Evolutionary conservation across 2,888 invertebrate genomes (phyloP).

Genomic region (Exocentrus adspersus): DNA sequence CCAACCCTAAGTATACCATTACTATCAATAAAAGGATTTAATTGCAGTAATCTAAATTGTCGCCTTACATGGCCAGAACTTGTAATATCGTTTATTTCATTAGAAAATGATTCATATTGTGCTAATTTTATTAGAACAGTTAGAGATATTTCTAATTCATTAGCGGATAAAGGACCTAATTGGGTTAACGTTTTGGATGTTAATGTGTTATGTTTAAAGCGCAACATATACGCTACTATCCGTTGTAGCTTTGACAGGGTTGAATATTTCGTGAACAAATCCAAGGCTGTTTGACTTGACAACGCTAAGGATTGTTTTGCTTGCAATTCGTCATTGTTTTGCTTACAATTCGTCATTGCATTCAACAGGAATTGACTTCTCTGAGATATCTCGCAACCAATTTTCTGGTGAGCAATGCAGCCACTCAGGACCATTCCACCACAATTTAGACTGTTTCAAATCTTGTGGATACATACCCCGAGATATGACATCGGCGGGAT

Average conservation of each 20-base stretch:
- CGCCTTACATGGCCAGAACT: not conserved
- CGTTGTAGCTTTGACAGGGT: not conserved
- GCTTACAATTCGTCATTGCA: too few relatives aligned
- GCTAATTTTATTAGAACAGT: not conserved
- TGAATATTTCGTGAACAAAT: constrained; percentile 1
- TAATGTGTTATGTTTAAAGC: not conserved
- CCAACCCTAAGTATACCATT: not conserved
- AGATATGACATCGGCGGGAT: not conserved
- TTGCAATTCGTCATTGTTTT: too few relatives aligned
- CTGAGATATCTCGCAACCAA: too few relatives aligned
- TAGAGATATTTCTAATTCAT: not conserved
- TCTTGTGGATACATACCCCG: not conserved
- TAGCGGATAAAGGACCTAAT: not conserved
- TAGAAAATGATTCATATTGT: not conserved
- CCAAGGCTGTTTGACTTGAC: too few relatives aligned
- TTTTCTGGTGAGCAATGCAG: not conserved
- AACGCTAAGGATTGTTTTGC: too few relatives aligned
- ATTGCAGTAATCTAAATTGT: not conserved
- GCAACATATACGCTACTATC: not conserved
- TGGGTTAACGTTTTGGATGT: not conserved
- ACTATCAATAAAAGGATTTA: constrained; percentile 7
- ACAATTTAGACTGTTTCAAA: not conserved
- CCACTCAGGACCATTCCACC: constrained; percentile 3
- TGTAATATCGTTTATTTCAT: not conserved
- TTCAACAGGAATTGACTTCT: too few relatives aligned